Evolutionary conservation across 2,113 vertebrate genomes (phyloP).

Genomic region (Lipophrys pholis): DNA sequence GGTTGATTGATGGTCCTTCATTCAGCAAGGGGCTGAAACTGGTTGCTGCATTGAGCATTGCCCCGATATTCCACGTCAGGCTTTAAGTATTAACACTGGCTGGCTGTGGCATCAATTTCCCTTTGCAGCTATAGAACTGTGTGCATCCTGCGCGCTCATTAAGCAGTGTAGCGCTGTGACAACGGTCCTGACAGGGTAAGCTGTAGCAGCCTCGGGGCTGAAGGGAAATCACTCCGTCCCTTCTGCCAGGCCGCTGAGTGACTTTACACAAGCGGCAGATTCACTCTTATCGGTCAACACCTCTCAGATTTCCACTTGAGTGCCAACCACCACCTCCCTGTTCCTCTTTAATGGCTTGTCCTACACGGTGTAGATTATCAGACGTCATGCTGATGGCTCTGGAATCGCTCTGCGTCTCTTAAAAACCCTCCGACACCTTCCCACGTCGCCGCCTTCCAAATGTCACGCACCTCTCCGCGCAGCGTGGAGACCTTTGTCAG

Average conservation of each 20-base stretch:
- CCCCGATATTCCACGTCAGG: slow-evolving; percentile 17
- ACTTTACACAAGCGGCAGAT: slow-evolving; percentile 43
- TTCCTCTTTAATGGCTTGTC: slow-evolving; percentile 56
- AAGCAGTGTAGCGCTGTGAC: background rate
- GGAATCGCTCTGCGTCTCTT: slow-evolving; percentile 23
- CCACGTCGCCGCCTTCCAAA: background rate
- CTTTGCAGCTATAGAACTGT: slow-evolving; percentile 6
- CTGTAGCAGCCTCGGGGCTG: slow-evolving; percentile 34
- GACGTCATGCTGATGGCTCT: slow-evolving; percentile 32
- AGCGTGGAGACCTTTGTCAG: slow-evolving; percentile 38
- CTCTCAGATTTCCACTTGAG: slow-evolving; percentile 51
- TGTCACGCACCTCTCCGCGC: slow-evolving; percentile 4
- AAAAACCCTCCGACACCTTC: slow-evolving; percentile 15
- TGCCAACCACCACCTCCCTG: slow-evolving; percentile 44
- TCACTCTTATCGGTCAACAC: slow-evolving; percentile 47
- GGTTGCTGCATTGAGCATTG: slow-evolving; percentile 14
- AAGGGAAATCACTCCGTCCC: slow-evolving; percentile 25
- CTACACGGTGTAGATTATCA: slow-evolving; percentile 48
- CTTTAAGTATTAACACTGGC: slow-evolving; percentile 17
- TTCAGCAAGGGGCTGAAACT: slow-evolving; percentile 13
- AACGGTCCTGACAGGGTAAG: slow-evolving; percentile 5
- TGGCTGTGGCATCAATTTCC: slow-evolving; percentile 23
- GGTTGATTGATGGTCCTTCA: slow-evolving; percentile 48
- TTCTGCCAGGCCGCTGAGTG: slow-evolving; percentile 40
- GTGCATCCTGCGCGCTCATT: background rate